Conservation (phyloP, 2,888 invertebrate species). For the Ornithoptera alexandrae region DNA sequence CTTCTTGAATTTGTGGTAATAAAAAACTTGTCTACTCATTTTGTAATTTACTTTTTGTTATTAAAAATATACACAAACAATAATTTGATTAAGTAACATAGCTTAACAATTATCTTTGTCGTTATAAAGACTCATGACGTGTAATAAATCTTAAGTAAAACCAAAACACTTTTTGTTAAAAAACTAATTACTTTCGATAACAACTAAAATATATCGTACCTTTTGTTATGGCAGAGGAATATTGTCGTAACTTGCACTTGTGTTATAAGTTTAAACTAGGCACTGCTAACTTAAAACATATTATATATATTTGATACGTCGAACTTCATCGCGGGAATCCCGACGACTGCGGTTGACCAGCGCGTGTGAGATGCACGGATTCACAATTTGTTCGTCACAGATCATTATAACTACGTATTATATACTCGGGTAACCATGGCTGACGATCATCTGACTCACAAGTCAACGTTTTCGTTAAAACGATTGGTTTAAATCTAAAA, state of each 20-base stretch:
- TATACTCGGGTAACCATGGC: neutral
- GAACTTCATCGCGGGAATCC: slow-evolving; percentile 1
- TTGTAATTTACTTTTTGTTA: no score
- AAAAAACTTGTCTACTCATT: no score
- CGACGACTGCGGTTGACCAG: slow-evolving; percentile 12
- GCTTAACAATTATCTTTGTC: no score
- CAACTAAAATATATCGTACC: slow-evolving; percentile 8
- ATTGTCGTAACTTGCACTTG: slow-evolving; percentile 1
- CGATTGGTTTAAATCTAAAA: neutral
- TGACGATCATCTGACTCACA: slow-evolving; percentile 10
- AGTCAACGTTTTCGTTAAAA: neutral
- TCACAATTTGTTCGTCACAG: slow-evolving; percentile 16
- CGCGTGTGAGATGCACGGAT: slow-evolving; percentile 12
- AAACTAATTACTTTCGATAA: neutral
- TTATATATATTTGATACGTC: slow-evolving; percentile 16
- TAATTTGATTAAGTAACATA: no score
- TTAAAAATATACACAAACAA: no score
- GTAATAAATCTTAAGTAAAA: neutral
- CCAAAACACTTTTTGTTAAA: neutral
- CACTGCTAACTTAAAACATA: slow-evolving; percentile 7
- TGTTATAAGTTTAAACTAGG: slow-evolving; percentile 5
- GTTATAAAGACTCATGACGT: neutral
- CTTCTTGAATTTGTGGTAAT: no score
- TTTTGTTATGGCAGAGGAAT: neutral
- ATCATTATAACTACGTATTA: neutral